Percentiles rank a stretch among this genome's conserved stretches.
phyloP scores from a whole-genome alignment of 53 echinoderm and acorn worm species.

The Holothuria leucospilota region DNA sequence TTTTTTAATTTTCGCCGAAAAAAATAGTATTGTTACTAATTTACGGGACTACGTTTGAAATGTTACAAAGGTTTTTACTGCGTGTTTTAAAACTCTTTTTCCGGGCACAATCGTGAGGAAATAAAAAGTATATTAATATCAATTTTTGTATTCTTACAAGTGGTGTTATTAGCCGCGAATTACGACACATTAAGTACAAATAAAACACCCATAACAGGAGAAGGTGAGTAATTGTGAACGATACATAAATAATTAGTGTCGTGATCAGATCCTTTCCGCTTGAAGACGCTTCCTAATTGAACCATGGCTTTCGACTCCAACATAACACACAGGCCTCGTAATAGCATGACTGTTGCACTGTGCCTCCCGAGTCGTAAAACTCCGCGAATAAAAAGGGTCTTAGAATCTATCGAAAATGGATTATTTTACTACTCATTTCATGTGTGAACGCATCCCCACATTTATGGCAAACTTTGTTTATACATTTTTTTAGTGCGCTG shows the following conservation, averaged over 20 bases:
- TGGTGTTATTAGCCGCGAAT: conserved; percentile 4
- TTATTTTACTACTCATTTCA: conserved; percentile 29
- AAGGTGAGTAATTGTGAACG: conserved; percentile 25
- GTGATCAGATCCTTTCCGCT: conserved; percentile 30
- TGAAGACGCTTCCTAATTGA: conserved; percentile 30
- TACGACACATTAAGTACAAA: conserved; percentile 33
- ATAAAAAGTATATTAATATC: too few relatives aligned
- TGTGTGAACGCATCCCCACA: conserved; percentile 12
- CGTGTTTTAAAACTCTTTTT: too few relatives aligned
- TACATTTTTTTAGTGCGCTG: background rate
- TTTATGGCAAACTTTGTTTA: conserved; percentile 22
- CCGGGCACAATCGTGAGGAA: too few relatives aligned
- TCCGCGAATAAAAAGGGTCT: too few relatives aligned
- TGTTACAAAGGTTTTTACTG: too few relatives aligned
- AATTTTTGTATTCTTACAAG: too few relatives aligned
- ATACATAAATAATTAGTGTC: conserved; percentile 39
- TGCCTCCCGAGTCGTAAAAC: too few relatives aligned
- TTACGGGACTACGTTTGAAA: too few relatives aligned
- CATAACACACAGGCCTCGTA: too few relatives aligned
- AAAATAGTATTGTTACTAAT: too few relatives aligned
- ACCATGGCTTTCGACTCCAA: conserved; percentile 1
- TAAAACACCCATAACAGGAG: conserved; percentile 7
- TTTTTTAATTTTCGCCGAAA: too few relatives aligned
- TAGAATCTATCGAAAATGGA: background rate
- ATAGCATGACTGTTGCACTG: too few relatives aligned